Evolutionary conservation across 2,888 invertebrate species (phyloP).

Genomic region (Erebia palarica): DNA sequence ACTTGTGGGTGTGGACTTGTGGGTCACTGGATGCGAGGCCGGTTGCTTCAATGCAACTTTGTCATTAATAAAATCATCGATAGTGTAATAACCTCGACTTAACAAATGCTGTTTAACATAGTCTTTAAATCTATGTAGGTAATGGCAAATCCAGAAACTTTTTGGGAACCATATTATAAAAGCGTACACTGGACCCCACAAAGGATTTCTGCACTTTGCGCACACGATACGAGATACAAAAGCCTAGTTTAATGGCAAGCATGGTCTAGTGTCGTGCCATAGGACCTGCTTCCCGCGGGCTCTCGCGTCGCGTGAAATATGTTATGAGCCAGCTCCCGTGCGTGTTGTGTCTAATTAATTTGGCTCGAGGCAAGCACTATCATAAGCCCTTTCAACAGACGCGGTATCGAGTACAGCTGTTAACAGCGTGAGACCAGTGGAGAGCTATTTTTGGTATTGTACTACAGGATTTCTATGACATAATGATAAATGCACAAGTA

Average conservation of each 20-base stretch:
- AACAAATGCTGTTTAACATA: too few relatives aligned
- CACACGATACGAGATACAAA: not conserved
- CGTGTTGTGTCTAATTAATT: slow-evolving; percentile 62
- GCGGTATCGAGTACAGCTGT: slow-evolving; percentile 12
- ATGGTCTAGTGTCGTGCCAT: slow-evolving; percentile 11
- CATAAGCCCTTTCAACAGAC: slow-evolving; percentile 33
- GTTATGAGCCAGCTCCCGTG: slow-evolving; percentile 55
- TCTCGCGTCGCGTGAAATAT: slow-evolving; percentile 46
- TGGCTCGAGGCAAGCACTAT: slow-evolving; percentile 52
- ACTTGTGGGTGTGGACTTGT: too few relatives aligned
- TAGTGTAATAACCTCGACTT: too few relatives aligned
- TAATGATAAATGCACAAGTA: slow-evolving; percentile 13
- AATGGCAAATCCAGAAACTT: too few relatives aligned
- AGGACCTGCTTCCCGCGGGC: slow-evolving; percentile 22
- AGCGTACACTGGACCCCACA: too few relatives aligned
- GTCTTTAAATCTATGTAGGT: too few relatives aligned
- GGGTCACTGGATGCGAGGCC: too few relatives aligned
- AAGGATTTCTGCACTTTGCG: too few relatives aligned
- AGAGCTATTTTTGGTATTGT: slow-evolving; percentile 26
- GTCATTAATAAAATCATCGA: too few relatives aligned
- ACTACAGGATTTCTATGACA: slow-evolving; percentile 23
- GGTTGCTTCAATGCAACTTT: too few relatives aligned
- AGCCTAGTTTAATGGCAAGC: not conserved
- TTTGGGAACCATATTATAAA: too few relatives aligned
- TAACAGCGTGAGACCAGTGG: slow-evolving; percentile 36